Base-by-base conservation (phyloP, 2,888 invertebrate species). In the Meandrusa payeni region DNA sequence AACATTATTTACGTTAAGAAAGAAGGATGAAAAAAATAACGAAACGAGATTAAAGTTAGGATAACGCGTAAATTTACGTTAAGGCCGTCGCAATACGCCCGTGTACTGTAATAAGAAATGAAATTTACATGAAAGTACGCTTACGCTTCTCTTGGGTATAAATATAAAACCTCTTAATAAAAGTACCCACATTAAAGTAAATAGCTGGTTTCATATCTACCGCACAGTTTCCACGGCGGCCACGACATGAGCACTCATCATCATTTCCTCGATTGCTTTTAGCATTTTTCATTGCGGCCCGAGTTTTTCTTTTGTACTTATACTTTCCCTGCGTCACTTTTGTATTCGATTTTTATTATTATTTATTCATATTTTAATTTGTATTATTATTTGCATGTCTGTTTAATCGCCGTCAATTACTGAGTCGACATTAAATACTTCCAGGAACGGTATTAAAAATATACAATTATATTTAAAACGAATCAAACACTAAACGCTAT, bases 241-340 rank as follows among this genome's bases (percentile, higher is more conserved):
- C 4, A 19, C 15, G 17, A 32, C 20, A 32, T 12, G 32, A 20
- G 10, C n/a, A 11, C 20, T 32, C 11, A 32, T 20, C 59, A 48
- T 65, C 75, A 77, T 77, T 75, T 71, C 66, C 64, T 52, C 57
- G 48, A 54, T 54, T 59, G 62, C 62, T 56, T 60, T 57, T n/a
- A n/a, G n/a, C n/a, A n/a, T n/a, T n/a, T n/a, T n/a, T n/a, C n/a
- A n/a, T n/a, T n/a, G n/a, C n/a, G n/a, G n/a, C n/a, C n/a, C n/a
- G n/a, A n/a, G n/a, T n/a, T n/a, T n/a, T n/a, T n/a, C n/a, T n/a
- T n/a, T n/a, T n/a, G n/a, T n/a, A n/a, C n/a, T n/a, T n/a, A n/a
- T n/a, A n/a, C n/a, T n/a, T n/a, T n/a, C n/a, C n/a, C n/a, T n/a
- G n/a, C n/a, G n/a, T n/a, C n/a, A n/a, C n/a, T n/a, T n/a, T n/a